phyloP scores from a whole-genome alignment of 2,888 invertebrate species.

The Troglohyphantes excavatus region DNA sequence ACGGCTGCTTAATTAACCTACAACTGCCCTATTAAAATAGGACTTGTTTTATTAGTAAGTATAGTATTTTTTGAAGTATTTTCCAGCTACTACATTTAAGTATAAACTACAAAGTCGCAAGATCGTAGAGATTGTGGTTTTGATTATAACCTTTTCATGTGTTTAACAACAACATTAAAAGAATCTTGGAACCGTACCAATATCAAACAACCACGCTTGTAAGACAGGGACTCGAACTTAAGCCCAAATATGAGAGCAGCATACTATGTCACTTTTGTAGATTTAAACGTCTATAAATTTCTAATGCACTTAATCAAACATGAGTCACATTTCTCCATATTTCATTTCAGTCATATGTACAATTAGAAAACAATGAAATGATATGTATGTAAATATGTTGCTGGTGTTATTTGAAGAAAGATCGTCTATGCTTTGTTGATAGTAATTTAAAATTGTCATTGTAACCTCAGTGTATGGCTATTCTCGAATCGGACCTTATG shows the following conservation, averaged over 20 bases:
- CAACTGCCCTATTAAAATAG: too few species aligned
- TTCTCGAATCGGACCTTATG: slow-evolving; percentile 5
- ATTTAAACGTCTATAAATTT: not conserved
- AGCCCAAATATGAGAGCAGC: not conserved
- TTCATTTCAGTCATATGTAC: not conserved
- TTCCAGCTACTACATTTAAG: too few species aligned
- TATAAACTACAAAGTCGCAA: too few species aligned
- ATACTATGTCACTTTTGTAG: not conserved
- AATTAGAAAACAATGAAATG: not conserved
- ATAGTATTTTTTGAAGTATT: too few species aligned
- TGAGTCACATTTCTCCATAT: slow-evolving; percentile 17
- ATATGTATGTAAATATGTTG: slow-evolving; percentile 21
- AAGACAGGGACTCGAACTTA: not conserved
- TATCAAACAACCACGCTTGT: too few species aligned
- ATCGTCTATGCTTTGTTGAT: slow-evolving; percentile 11
- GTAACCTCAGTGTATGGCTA: slow-evolving; percentile 12
- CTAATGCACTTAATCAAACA: slow-evolving; percentile 17
- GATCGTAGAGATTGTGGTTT: too few species aligned
- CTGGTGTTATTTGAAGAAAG: not conserved
- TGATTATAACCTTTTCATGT: too few species aligned
- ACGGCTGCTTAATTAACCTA: too few species aligned
- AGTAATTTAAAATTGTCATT: slow-evolving; percentile 27
- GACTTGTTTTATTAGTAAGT: too few species aligned
- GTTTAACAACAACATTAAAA: too few species aligned
- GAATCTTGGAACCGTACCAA: too few species aligned